Conservation (phyloP, 2,113 vertebrate genomes). For the Scopus umbretta region DNA sequence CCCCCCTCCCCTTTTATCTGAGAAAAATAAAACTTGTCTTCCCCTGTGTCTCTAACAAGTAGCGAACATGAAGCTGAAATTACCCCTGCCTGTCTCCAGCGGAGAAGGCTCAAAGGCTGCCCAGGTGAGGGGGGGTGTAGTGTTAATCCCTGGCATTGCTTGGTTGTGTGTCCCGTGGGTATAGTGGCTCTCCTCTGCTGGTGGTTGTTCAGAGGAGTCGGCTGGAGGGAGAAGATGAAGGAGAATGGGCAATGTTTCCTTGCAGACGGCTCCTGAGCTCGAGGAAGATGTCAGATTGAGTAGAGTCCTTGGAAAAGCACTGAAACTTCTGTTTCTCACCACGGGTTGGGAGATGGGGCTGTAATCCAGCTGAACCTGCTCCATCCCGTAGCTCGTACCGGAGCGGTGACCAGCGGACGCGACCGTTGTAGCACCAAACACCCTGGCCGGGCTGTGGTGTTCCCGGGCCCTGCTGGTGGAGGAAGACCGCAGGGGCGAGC, state of each 20-base stretch:
- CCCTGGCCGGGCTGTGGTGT: neutral
- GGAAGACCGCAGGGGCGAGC: too few species aligned
- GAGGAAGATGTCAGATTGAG: neutral
- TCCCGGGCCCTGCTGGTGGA: neutral
- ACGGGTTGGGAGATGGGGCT: neutral
- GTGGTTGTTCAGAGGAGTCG: neutral
- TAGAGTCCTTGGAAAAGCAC: neutral
- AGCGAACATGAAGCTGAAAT: neutral
- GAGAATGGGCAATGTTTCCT: neutral
- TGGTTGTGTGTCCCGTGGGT: neutral
- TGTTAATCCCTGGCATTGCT: neutral
- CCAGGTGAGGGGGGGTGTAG: neutral
- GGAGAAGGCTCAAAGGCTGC: neutral
- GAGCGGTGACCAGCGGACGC: rapidly evolving
- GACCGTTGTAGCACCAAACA: too few species aligned
- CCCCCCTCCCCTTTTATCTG: neutral
- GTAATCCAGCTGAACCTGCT: neutral
- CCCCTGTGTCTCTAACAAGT: neutral
- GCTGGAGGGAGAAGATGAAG: neutral
- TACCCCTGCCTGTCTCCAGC: neutral
- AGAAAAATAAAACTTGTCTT: neutral
- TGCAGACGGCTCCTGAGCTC: neutral
- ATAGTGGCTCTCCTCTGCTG: neutral
- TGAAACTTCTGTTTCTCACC: neutral
- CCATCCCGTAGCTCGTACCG: rapidly evolving